Evolutionary conservation across 2,888 invertebrate genomes (phyloP).

Genomic region (Torymus auratus): DNA sequence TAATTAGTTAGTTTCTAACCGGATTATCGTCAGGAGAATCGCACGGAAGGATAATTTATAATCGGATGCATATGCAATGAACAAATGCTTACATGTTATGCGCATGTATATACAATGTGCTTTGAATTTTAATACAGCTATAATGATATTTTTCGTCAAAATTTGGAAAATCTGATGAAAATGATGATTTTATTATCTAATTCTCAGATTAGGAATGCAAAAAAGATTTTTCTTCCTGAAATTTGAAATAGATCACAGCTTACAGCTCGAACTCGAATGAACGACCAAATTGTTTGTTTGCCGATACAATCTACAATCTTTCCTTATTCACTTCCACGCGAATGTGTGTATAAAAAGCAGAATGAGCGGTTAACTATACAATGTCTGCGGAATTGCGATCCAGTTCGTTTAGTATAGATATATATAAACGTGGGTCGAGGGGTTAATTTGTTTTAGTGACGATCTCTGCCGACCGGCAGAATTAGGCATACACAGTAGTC

Average conservation of each 20-base stretch:
- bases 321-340: not conserved
- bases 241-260: too few relatives aligned
- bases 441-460: slow-evolving; percentile 32
- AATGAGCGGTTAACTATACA: slow-evolving; percentile 32
- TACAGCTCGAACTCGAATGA: too few relatives aligned
- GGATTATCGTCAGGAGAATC: slow-evolving; percentile 7
- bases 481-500: slow-evolving; percentile 45
- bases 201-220: too few relatives aligned
- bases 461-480: slow-evolving; percentile 26
- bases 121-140: too few relatives aligned
- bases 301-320: not conserved
- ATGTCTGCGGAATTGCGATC: slow-evolving; percentile 29
- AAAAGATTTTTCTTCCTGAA: too few relatives aligned
- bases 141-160: too few relatives aligned
- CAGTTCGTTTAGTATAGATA: slow-evolving; percentile 20
- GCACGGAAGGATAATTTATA: not conserved
- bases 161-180: too few relatives aligned
- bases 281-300: too few relatives aligned
- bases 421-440: not conserved
- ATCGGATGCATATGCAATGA: too few relatives aligned
- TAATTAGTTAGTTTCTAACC: slow-evolving; percentile 32
- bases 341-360: slow-evolving; percentile 17
- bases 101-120: too few relatives aligned
- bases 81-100: too few relatives aligned
- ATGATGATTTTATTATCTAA: too few relatives aligned